Evolutionary conservation across 2,797 vertebrate species (phyloP).

Genomic region (Anguilla pacifica): DNA sequence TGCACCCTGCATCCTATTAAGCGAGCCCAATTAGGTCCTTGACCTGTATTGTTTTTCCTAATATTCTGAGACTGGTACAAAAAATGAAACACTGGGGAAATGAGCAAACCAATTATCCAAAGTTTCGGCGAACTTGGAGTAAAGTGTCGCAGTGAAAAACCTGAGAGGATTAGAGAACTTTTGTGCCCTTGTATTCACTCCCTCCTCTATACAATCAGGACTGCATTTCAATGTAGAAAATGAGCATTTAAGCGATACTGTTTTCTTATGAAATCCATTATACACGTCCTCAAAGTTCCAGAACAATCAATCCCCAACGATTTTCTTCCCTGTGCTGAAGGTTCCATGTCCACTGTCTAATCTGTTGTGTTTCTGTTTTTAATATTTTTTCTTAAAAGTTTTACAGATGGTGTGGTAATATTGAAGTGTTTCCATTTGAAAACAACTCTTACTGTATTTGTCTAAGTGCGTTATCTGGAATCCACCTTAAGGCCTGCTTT

Average conservation of each 20-base stretch:
- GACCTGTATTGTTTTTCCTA: slow-evolving; percentile 40
- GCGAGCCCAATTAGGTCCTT: slow-evolving; percentile 35
- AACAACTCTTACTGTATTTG: slow-evolving; percentile 24
- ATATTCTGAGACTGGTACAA: slow-evolving; percentile 27
- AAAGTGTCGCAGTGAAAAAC: slow-evolving; percentile 39
- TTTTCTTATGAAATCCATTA: slow-evolving; percentile 32
- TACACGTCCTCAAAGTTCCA: slow-evolving; percentile 40
- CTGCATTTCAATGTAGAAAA: slow-evolving; percentile 35
- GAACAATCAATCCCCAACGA: background rate
- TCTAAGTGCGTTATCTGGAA: slow-evolving; percentile 24
- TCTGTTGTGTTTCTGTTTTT: background rate
- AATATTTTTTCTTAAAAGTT: slow-evolving; percentile 1
- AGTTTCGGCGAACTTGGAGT: slow-evolving; percentile 34
- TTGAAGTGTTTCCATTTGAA: slow-evolving; percentile 20
- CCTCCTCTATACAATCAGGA: slow-evolving; percentile 41
- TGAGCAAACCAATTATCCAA: slow-evolving; percentile 38
- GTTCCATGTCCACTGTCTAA: background rate
- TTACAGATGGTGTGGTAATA: slow-evolving; percentile 27
- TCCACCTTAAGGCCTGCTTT: slow-evolving; percentile 27
- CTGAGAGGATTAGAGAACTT: slow-evolving; percentile 40
- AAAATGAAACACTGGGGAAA: slow-evolving; percentile 31
- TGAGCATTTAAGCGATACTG: slow-evolving; percentile 22
- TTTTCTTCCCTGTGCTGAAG: slow-evolving; percentile 10
- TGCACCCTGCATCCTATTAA: slow-evolving; percentile 38
- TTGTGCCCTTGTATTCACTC: slow-evolving; percentile 41